Base-by-base conservation (phyloP, 2,113 vertebrate species). In the Pseudorhombus dupliciocellatus region DNA sequence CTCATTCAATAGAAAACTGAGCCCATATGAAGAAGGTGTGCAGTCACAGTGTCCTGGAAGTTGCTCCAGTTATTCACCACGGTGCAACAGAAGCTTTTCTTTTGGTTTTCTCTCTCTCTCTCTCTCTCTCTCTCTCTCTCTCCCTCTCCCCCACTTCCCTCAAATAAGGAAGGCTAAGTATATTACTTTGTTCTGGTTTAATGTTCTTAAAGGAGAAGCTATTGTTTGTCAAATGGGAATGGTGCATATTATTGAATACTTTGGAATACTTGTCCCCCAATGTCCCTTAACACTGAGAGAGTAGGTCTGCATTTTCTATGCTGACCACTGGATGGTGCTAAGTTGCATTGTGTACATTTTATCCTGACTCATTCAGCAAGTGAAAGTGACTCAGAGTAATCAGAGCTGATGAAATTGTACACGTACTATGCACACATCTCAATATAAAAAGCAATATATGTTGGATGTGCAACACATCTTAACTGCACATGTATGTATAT, bases 321-420 rank as follows among this genome's bases (percentile, higher is more conserved):
- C 4, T 77, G 50, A 62, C 81, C 82, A 82, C 61, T 65, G 68
- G 73, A 65, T 77, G 63, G 4, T 7, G 75, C 55, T 50, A 61
- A 46, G 4, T 58, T 58, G 34, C 34, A 62, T 16, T n/a, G 30
- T 55, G 30, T 7, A 18, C 28, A 69, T 26, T 60, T 44, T 53
- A 26, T 40, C 15, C 62, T 75, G 44, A 65, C 51, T 70, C 73
- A 72, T 69, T 21, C 34, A 26, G 7, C 25, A 2, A 12, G 31
- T 48, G 31, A 16, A n/a, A 31, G 22, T 69, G 55, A 75, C 24
- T 20, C 37, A 67, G 62, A 16, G 56, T 28, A 44, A 22, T 40
- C 15, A 20, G 5, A 48, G 16, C 21, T 55, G 2, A 21, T 26
- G 1, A 7, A 18, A 46, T 34, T n/a, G 15, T 46, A 34, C 22